Percentiles rank a stretch among this genome's conserved stretches.
Conservation (phyloP, 2,113 vertebrate genomes). For the Nannospalax galili region DNA sequence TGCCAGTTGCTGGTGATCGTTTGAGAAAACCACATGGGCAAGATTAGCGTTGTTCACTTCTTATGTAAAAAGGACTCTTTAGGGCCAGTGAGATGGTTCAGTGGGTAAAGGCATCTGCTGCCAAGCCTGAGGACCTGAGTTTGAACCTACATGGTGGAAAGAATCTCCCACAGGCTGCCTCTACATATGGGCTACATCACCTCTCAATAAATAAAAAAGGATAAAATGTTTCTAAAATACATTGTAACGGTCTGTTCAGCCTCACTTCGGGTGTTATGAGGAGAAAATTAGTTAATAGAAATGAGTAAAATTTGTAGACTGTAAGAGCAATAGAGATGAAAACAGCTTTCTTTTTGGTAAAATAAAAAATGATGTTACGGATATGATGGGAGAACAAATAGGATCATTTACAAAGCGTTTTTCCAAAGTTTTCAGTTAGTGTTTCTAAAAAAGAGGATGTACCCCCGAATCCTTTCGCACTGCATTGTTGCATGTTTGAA, state of each 20-base stretch:
- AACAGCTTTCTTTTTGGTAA: conserved; percentile 1
- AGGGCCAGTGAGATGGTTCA: not conserved
- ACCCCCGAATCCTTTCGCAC: not conserved
- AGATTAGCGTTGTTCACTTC: not conserved
- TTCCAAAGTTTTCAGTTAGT: not conserved
- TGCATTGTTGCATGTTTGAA: not conserved
- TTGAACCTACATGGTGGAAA: not conserved
- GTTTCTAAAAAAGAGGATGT: not conserved
- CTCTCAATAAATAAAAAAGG: too few relatives aligned
- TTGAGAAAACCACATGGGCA: not conserved
- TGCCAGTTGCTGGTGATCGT: not conserved
- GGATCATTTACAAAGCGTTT: conserved; percentile 28
- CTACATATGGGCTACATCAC: not conserved
- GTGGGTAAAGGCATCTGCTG: not conserved
- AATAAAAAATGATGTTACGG: not conserved
- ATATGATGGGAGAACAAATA: not conserved
- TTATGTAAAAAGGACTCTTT: not conserved
- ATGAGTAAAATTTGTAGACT: conserved; percentile 15
- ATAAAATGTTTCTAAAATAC: not conserved
- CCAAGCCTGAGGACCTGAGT: not conserved
- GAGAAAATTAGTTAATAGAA: conserved; percentile 47
- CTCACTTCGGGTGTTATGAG: not conserved
- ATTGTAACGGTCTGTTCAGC: not conserved
- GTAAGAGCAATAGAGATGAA: not conserved
- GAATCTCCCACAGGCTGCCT: not conserved